Percentiles rank a stretch among this genome's conserved stretches.
Conservation (phyloP, 2,888 invertebrate species). For the Ashinkailepas kermadecensis region DNA sequence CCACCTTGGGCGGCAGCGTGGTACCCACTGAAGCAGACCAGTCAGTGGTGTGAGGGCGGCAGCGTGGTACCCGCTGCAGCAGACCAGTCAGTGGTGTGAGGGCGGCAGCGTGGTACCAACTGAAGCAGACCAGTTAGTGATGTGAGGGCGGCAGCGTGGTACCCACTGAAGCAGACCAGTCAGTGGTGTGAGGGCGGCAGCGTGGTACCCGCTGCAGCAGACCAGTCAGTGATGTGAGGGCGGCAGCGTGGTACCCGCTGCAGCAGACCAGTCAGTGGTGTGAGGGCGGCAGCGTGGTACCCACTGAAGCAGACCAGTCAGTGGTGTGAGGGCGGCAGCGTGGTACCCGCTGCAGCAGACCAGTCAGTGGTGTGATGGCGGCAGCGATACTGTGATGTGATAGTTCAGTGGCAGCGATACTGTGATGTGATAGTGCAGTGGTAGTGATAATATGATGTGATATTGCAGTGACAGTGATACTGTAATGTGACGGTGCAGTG, state of each 20-base stretch:
- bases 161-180: slow-evolving; percentile 22
- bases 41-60: not conserved
- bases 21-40: slow-evolving; percentile 25
- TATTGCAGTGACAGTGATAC: too few relatives aligned
- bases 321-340: slow-evolving; percentile 43
- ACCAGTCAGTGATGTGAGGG: slow-evolving; percentile 37
- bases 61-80: slow-evolving; percentile 28
- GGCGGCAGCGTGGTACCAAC: slow-evolving; percentile 43
- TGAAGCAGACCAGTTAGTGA: slow-evolving; percentile 13
- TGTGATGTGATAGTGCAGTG: too few relatives aligned
- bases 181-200: slow-evolving; percentile 43
- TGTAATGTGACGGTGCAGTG: too few relatives aligned
- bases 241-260: slow-evolving; percentile 40
- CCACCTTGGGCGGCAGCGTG: slow-evolving; percentile 50
- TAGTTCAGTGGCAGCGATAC: too few relatives aligned
- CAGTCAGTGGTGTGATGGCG: not conserved
- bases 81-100: not conserved
- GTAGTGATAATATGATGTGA: too few relatives aligned
- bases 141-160: slow-evolving; percentile 43
- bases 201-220: slow-evolving; percentile 27
- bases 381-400: too few relatives aligned
- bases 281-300: slow-evolving; percentile 43
- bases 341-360: slow-evolving; percentile 26
- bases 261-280: not conserved
- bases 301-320: slow-evolving; percentile 23